Conservation (phyloP, 2,888 invertebrate species). For the Rhagium mordax region DNA sequence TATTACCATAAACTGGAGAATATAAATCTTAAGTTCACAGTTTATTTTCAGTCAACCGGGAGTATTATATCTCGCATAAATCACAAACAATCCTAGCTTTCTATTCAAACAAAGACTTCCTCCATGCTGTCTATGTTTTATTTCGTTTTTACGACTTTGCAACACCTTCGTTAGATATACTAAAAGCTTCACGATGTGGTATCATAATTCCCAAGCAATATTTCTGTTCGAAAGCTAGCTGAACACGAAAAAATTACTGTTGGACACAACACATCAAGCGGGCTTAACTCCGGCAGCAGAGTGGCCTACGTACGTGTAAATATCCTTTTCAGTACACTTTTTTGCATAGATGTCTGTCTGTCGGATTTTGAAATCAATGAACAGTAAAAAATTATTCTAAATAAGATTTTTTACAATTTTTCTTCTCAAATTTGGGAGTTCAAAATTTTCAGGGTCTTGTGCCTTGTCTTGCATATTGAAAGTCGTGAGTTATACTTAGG, state of each 20-base stretch:
- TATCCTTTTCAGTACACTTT: too few species aligned
- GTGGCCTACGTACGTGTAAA: too few species aligned
- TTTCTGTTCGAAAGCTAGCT: background rate
- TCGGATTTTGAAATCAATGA: too few species aligned
- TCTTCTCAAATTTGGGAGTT: too few species aligned
- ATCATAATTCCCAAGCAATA: background rate
- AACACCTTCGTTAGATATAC: background rate
- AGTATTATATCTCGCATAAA: conserved; percentile 39
- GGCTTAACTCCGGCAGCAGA: too few species aligned
- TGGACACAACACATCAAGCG: too few species aligned
- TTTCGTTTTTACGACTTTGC: background rate
- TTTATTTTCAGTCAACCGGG: conserved; percentile 37
- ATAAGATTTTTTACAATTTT: too few species aligned
- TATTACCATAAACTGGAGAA: conserved; percentile 48
- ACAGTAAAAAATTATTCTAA: too few species aligned
- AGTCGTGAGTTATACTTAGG: background rate
- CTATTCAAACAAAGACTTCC: conserved; percentile 34
- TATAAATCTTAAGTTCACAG: conserved; percentile 46
- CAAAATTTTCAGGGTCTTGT: too few species aligned
- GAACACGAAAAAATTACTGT: too few species aligned
- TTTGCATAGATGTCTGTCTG: too few species aligned
- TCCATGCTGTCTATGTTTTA: background rate
- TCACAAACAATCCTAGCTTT: conserved; percentile 30
- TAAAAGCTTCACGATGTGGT: background rate
- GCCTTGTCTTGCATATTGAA: background rate